Evolutionary conservation across 2,113 vertebrate genomes (phyloP).

Genomic region (Bos indicus): DNA sequence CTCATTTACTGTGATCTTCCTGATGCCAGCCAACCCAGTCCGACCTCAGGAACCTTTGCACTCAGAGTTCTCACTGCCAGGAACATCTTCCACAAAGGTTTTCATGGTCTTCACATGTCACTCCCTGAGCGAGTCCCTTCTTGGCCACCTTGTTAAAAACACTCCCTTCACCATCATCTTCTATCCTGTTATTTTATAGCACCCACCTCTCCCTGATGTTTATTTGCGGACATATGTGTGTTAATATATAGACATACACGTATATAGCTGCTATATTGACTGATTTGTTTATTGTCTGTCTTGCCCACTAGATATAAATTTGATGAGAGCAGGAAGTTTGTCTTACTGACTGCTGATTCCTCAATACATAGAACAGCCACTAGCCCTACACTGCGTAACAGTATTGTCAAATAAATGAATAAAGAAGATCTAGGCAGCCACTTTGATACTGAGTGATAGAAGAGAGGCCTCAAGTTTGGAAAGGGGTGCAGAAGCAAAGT

Average conservation of each 20-base stretch:
- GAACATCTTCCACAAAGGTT: neutral
- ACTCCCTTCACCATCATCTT: neutral
- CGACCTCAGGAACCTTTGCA: neutral
- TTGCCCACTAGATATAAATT: neutral
- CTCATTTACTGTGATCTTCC: neutral
- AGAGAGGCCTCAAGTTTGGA: neutral
- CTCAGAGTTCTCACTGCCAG: neutral
- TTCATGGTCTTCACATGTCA: neutral
- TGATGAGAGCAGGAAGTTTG: neutral
- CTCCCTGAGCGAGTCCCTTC: neutral
- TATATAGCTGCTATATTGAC: neutral
- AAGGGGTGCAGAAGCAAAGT: neutral
- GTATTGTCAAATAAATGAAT: neutral
- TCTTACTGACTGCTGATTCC: neutral
- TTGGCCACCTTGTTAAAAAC: neutral
- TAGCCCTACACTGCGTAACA: neutral
- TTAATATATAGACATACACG: neutral
- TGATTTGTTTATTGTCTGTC: neutral
- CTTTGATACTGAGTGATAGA: neutral
- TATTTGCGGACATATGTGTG: neutral
- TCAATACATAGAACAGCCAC: neutral
- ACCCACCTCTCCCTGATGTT: neutral
- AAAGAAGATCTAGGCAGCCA: neutral
- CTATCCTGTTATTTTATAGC: neutral
- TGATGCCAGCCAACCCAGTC: neutral